Base-by-base conservation (phyloP, 2,113 vertebrate genomes). In the Nerophis ophidion region DNA sequence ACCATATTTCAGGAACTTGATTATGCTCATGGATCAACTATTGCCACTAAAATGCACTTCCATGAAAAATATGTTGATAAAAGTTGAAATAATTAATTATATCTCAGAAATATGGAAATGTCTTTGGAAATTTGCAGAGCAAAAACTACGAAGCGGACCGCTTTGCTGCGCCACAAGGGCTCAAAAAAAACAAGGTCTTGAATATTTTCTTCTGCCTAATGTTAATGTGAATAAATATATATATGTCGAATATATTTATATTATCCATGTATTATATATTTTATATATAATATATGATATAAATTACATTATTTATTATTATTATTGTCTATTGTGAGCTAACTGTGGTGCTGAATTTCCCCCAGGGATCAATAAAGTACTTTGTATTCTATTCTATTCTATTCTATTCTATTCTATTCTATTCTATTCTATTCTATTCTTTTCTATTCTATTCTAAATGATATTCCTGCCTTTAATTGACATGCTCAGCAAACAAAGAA, bases 221-320 rank as follows among this genome's bases (percentile, higher is more conserved):
- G 68, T 82, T 71, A 69, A 60, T 75, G 87, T 90, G 80, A 89
- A 89, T 90, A 89, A 89, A n/a, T n/a, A n/a, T n/a, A n/a, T n/a
- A n/a, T n/a, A n/a, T n/a, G n/a, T n/a, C n/a, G n/a, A n/a, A n/a
- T n/a, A n/a, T n/a, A n/a, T n/a, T n/a, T n/a, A n/a, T n/a, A n/a
- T n/a, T n/a, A n/a, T n/a, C n/a, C n/a, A n/a, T n/a, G n/a, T n/a
- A n/a, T n/a, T n/a, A n/a, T n/a, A n/a, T n/a, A n/a, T n/a, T n/a
- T n/a, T n/a, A n/a, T n/a, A n/a, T n/a, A n/a, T n/a, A n/a, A n/a
- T n/a, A n/a, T n/a, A n/a, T n/a, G n/a, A n/a, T n/a, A n/a, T n/a
- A n/a, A n/a, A n/a, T n/a, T n/a, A n/a, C n/a, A n/a, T n/a, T n/a
- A n/a, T n/a, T n/a, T n/a, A n/a, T n/a, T n/a, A n/a, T n/a, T n/a